These are phyloP conservation scores for Bucco capensis DNA, from an alignment of 2,113 vertebrate species.

Conservation along the genomic window DNA sequence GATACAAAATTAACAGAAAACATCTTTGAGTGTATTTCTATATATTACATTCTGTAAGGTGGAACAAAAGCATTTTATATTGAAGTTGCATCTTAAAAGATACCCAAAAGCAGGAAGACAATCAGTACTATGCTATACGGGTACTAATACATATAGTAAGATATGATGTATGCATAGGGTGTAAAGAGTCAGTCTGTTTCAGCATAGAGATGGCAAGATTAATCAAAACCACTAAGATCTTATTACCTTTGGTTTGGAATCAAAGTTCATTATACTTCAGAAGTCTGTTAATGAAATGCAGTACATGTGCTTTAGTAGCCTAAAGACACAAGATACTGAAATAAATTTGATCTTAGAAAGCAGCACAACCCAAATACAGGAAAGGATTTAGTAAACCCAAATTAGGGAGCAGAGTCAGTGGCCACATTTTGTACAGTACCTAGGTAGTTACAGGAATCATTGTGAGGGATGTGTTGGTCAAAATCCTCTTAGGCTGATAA, in stretches of 20 bases:
- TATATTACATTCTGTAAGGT: neutral
- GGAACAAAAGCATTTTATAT: neutral
- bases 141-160: neutral
- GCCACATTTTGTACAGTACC: neutral
- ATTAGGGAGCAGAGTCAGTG: neutral
- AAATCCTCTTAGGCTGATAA: neutral
- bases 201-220: neutral
- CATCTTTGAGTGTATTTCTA: neutral
- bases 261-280: neutral
- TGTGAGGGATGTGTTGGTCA: neutral
- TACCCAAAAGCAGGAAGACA: neutral
- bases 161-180: neutral
- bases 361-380: conserved; percentile 1
- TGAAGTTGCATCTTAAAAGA: neutral
- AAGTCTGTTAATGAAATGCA: conserved; percentile 4
- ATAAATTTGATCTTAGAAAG: conserved; percentile 8
- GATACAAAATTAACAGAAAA: neutral
- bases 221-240: neutral
- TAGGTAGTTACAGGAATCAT: neutral
- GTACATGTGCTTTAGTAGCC: neutral
- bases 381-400: neutral
- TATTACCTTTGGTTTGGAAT: neutral
- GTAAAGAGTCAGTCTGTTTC: neutral
- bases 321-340: neutral
- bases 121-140: neutral